A percentile compares a stretch with the other conserved stretches of the same genome.
These are phyloP conservation scores for Macrochelys suwanniensis DNA, from an alignment of 2,797 vertebrate species.

Conservation along the genomic window DNA sequence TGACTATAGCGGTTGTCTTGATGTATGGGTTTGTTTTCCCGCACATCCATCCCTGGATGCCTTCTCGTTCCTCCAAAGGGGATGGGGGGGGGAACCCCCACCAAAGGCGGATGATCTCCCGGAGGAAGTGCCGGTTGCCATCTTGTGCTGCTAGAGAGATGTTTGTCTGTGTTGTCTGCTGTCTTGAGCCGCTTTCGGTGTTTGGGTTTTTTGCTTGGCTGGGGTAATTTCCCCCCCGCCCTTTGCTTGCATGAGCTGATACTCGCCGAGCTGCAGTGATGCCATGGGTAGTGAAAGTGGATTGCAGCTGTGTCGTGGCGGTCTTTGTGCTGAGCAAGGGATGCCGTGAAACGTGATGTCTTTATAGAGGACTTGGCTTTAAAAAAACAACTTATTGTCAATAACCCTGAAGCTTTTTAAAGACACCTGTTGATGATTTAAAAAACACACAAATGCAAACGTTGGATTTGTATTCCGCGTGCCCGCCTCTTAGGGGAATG, in stretches of 20 bases:
- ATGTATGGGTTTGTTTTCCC: neutral
- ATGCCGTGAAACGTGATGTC: neutral
- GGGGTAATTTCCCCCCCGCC: neutral
- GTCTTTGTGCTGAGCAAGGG: neutral
- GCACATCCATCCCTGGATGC: neutral
- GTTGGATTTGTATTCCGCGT: neutral
- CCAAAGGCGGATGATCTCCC: neutral
- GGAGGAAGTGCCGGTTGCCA: conserved; percentile 76
- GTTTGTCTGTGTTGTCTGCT: conserved; percentile 56
- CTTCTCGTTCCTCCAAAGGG: neutral
- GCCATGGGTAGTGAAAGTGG: neutral
- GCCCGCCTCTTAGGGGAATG: neutral
- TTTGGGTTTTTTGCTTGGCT: neutral
- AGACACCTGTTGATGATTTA: conserved; percentile 61
- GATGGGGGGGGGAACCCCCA: neutral
- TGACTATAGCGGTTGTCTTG: neutral
- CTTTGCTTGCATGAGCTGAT: neutral
- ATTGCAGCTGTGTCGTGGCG: neutral
- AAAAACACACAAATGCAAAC: no score
- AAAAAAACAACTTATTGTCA: neutral
- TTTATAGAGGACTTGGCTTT: neutral
- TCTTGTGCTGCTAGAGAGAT: conserved; percentile 74
- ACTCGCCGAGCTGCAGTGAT: neutral
- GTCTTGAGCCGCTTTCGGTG: neutral
- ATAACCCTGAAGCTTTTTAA: neutral